Evolutionary conservation across 2,888 invertebrate genomes (phyloP).

Genomic region (Catocala nupta): DNA sequence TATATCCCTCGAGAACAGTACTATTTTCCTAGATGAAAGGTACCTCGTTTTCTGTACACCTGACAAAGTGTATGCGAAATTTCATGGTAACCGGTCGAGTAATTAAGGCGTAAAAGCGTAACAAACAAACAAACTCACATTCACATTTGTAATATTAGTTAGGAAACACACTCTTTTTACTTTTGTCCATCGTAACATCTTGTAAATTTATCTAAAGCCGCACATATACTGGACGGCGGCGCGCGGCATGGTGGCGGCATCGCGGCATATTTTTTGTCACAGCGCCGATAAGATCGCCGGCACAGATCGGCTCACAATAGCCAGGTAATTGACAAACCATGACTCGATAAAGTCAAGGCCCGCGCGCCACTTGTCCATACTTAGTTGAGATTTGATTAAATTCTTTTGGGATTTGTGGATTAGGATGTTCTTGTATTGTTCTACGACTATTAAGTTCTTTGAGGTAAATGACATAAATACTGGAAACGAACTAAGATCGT

Average conservation of each 20-base stretch:
- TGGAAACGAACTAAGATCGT: too few relatives aligned
- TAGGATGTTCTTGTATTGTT: slow-evolving; percentile 21
- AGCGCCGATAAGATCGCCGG: slow-evolving; percentile 72
- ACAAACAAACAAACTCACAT: too few relatives aligned
- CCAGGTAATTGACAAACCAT: slow-evolving; percentile 83
- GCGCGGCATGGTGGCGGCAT: slow-evolving; percentile 36
- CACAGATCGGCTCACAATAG: slow-evolving; percentile 73
- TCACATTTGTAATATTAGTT: too few relatives aligned
- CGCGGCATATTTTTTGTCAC: slow-evolving; percentile 71
- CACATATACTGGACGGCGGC: slow-evolving; percentile 41
- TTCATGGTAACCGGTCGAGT: too few relatives aligned
- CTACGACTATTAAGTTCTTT: too few relatives aligned
- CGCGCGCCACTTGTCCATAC: slow-evolving; percentile 61
- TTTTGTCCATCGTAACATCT: background rate
- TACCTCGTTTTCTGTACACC: too few relatives aligned
- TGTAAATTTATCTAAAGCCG: slow-evolving; percentile 16
- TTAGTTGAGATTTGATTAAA: slow-evolving; percentile 53
- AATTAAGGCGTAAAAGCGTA: too few relatives aligned
- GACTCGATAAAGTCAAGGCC: slow-evolving; percentile 81
- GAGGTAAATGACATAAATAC: too few relatives aligned
- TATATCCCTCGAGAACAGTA: too few relatives aligned
- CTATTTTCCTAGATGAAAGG: too few relatives aligned
- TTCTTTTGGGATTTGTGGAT: slow-evolving; percentile 47
- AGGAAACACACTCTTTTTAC: background rate
- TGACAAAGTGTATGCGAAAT: too few relatives aligned